A percentile compares a stretch with the other conserved stretches of the same genome.
Conservation (phyloP, 2,797 vertebrate genomes). For the Gorsachius magnificus region DNA sequence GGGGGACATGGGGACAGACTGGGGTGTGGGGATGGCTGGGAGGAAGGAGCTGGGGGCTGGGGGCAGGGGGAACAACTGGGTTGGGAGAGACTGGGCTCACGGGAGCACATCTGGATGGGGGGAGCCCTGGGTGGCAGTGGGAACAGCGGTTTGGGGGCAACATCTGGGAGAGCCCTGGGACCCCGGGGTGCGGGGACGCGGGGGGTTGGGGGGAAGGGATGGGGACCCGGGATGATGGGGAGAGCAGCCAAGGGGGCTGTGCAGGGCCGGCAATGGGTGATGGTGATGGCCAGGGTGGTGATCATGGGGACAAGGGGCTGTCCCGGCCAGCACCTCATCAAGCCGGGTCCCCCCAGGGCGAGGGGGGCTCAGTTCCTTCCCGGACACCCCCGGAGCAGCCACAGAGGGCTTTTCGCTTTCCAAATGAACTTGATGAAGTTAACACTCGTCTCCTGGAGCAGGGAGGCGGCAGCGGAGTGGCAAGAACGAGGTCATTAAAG, state of each 20-base stretch:
- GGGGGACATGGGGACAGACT: not conserved
- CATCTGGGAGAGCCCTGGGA: not conserved
- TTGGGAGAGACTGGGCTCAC: not conserved
- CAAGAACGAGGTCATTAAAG: conserved; percentile 51
- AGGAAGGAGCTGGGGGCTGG: not conserved
- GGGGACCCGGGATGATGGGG: not conserved
- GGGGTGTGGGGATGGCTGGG: not conserved
- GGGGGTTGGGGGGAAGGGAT: not conserved
- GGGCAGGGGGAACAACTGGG: not conserved
- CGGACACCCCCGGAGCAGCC: not conserved
- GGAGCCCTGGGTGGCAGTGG: not conserved
- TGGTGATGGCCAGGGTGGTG: accelerated
- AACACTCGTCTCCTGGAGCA: not conserved
- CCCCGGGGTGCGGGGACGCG: too few species aligned
- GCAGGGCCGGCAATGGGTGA: not conserved
- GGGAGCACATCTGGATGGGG: not conserved
- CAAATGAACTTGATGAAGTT: not conserved
- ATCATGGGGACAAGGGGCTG: not conserved
- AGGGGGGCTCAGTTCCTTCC: accelerated
- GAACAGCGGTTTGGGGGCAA: not conserved
- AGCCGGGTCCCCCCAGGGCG: accelerated
- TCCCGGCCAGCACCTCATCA: accelerated
- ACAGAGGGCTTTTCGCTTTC: not conserved
- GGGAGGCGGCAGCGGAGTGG: not conserved
- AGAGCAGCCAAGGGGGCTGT: not conserved